phyloP scores from a whole-genome alignment of 2,113 vertebrate genomes.

The Eolophus roseicapilla region DNA sequence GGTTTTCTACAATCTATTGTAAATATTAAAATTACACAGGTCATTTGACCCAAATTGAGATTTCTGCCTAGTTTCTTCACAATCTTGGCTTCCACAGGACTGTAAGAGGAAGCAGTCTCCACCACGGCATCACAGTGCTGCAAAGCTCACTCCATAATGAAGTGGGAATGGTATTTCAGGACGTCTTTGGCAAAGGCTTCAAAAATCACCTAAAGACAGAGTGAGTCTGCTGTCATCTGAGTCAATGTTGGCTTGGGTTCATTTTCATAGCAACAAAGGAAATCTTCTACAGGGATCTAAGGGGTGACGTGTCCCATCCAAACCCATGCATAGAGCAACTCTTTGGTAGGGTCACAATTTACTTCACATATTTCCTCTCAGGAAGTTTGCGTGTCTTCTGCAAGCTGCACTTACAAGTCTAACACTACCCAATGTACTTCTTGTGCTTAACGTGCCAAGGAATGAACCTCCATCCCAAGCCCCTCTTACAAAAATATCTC shows the following conservation, averaged over 20 bases:
- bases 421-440: not conserved
- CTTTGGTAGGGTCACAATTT: not conserved
- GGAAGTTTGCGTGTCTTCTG: not conserved
- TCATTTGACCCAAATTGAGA: slow-evolving; percentile 78
- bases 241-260: not conserved
- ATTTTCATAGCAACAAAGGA: not conserved
- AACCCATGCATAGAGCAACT: not conserved
- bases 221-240: not conserved
- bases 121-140: not conserved
- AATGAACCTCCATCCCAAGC: not conserved
- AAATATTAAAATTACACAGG: slow-evolving; percentile 79
- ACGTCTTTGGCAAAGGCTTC: slow-evolving; percentile 24
- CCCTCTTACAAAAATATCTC: not conserved
- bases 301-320: not conserved
- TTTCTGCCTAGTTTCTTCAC: slow-evolving; percentile 70
- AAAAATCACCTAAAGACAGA: not conserved
- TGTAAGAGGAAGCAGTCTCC: slow-evolving; percentile 30
- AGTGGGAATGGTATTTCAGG: not conserved
- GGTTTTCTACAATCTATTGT: slow-evolving; percentile 71
- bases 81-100: slow-evolving; percentile 41
- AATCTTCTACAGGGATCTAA: not conserved
- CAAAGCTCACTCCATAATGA: not conserved
- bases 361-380: not conserved
- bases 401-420: not conserved
- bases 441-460: not conserved